These are phyloP conservation scores for Brienomyrus brachyistius DNA, from an alignment of 2,113 vertebrate species.

Conservation along the genomic window DNA sequence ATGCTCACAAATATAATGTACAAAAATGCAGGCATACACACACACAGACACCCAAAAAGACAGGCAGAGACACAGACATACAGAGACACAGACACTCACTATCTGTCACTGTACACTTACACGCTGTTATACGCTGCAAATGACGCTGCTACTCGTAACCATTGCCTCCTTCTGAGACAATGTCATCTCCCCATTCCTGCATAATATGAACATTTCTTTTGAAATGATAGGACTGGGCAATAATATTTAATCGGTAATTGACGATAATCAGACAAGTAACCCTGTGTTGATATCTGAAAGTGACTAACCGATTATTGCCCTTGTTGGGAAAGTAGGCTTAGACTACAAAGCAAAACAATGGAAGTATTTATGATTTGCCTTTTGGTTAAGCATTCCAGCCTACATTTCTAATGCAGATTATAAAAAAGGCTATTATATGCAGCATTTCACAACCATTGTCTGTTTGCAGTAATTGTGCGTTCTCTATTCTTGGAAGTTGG, in stretches of 20 bases:
- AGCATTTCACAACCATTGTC: background rate
- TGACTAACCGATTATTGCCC: background rate
- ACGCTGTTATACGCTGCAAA: background rate
- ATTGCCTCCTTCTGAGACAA: background rate
- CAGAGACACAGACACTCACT: background rate
- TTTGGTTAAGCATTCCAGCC: background rate
- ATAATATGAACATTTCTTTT: background rate
- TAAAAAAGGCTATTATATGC: too few relatives aligned
- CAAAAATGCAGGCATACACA: background rate
- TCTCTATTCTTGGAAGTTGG: too few relatives aligned
- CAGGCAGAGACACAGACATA: too few relatives aligned
- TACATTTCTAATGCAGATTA: background rate
- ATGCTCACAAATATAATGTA: background rate
- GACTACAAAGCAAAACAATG: background rate
- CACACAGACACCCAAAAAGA: too few relatives aligned
- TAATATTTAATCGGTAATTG: background rate
- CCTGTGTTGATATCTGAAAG: background rate
- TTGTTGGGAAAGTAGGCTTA: background rate
- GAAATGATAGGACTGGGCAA: background rate
- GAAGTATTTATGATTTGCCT: background rate
- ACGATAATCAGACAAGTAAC: background rate
- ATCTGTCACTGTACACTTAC: background rate
- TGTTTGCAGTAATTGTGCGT: background rate
- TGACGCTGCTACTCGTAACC: background rate
- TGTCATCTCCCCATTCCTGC: background rate